Conservation (phyloP, 2,888 invertebrate species). For the Tetrapedia diversipes region DNA sequence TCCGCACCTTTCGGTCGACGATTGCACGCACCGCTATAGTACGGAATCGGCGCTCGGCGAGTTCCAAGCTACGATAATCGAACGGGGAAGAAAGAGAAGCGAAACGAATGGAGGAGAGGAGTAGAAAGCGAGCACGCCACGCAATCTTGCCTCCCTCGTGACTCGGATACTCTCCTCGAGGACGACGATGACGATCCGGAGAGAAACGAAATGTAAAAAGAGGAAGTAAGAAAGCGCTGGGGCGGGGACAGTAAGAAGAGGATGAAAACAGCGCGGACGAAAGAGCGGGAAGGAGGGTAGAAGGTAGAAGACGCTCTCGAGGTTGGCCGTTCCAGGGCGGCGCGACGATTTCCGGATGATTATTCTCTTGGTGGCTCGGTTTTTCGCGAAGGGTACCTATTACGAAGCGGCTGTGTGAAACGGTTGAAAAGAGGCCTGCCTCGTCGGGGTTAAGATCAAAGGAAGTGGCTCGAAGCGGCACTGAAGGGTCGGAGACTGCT, state of each 20-base stretch:
- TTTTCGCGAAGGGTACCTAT: slow-evolving; percentile 70
- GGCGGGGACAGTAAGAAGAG: not conserved
- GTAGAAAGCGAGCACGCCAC: slow-evolving; percentile 21
- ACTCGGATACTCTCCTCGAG: slow-evolving; percentile 52
- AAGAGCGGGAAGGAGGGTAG: not conserved
- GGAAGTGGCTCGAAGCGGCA: slow-evolving; percentile 70
- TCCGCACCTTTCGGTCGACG: no score
- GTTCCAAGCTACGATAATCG: not conserved
- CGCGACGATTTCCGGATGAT: slow-evolving; percentile 72
- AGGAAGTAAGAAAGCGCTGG: slow-evolving; percentile 20
- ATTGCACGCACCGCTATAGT: slow-evolving; percentile 34
- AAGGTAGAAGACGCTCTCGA: slow-evolving; percentile 62
- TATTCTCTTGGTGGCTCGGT: slow-evolving; percentile 71
- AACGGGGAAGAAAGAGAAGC: not conserved
- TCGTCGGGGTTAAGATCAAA: slow-evolving; percentile 78
- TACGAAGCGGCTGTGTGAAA: slow-evolving; percentile 68
- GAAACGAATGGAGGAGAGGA: not conserved
- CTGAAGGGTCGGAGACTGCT: slow-evolving; percentile 59
- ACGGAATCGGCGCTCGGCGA: slow-evolving; percentile 3
- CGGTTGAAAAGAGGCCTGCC: slow-evolving; percentile 74
- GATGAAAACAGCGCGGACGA: slow-evolving; percentile 16
- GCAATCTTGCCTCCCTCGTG: slow-evolving; percentile 50
- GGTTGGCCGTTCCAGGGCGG: slow-evolving; percentile 58
- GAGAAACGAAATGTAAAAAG: slow-evolving; percentile 32
- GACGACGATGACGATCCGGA: slow-evolving; percentile 37